These are phyloP conservation scores for Epinephelus malabaricus DNA, from an alignment of 2,797 vertebrate species.

Conservation along the genomic window DNA sequence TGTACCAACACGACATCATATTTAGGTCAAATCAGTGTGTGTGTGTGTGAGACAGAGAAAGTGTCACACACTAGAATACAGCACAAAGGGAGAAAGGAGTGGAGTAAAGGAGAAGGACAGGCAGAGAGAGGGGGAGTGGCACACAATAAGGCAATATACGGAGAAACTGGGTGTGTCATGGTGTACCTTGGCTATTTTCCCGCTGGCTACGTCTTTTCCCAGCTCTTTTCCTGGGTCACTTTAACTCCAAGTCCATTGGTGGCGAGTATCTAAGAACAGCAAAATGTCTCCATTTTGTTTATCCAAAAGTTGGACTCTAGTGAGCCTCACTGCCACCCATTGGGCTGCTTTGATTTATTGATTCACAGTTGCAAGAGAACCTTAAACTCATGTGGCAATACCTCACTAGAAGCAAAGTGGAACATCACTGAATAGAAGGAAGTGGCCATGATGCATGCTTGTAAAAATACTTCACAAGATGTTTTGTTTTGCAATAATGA, in stretches of 20 bases:
- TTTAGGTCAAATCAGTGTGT: constrained; percentile 9
- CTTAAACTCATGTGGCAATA: not conserved
- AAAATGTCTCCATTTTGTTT: not conserved
- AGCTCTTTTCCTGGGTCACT: not conserved
- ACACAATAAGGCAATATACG: constrained; percentile 22
- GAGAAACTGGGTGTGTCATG: constrained; percentile 41
- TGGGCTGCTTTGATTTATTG: not conserved
- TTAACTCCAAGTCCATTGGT: not conserved
- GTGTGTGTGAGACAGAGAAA: not conserved
- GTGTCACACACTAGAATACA: not conserved
- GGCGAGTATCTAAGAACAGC: not conserved
- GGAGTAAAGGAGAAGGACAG: not conserved
- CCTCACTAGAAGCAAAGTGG: not conserved
- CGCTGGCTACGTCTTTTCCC: constrained; percentile 12
- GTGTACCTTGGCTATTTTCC: constrained; percentile 27
- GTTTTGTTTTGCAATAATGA: not conserved
- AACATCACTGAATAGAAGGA: not conserved
- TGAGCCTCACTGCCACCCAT: not conserved
- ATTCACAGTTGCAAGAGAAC: not conserved
- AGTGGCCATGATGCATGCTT: not conserved
- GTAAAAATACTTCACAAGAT: not conserved
- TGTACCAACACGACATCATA: not conserved
- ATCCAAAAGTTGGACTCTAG: not conserved
- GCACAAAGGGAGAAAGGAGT: not conserved
- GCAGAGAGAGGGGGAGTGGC: constrained; percentile 2